Percentiles rank a stretch among this genome's conserved stretches.
These are phyloP conservation scores for Ecliptopera silaceata DNA, from an alignment of 2,888 invertebrate species.

Conservation along the genomic window DNA sequence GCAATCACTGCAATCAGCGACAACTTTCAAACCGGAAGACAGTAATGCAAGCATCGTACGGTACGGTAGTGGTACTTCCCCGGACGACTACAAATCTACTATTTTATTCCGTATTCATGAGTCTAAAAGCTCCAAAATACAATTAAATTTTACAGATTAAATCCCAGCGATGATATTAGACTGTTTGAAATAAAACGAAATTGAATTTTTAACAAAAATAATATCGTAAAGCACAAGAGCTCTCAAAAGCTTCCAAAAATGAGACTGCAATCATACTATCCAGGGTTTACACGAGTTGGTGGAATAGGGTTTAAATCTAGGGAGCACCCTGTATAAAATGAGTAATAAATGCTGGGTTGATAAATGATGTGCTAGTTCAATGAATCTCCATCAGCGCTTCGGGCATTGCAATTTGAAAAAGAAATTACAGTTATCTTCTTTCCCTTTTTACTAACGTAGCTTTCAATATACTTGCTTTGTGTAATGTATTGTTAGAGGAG, in stretches of 20 bases:
- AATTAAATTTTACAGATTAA: slow-evolving; percentile 9
- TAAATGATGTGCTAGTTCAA: slow-evolving; percentile 73
- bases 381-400: slow-evolving; percentile 74
- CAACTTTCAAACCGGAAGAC: no score
- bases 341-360: slow-evolving; percentile 69
- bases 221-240: slow-evolving; percentile 27
- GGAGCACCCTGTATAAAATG: slow-evolving; percentile 59
- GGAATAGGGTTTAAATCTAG: slow-evolving; percentile 63
- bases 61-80: no score
- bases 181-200: slow-evolving; percentile 28
- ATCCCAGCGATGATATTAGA: slow-evolving; percentile 23
- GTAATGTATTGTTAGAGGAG: no score
- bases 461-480: slow-evolving; percentile 43
- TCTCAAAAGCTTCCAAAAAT: slow-evolving; percentile 53
- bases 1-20: no score
- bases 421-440: slow-evolving; percentile 60
- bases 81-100: no score
- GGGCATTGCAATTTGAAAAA: slow-evolving; percentile 67
- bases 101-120: neutral
- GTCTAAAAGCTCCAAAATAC: neutral
- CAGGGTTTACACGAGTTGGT: slow-evolving; percentile 55
- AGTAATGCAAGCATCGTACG: no score
- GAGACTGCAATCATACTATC: slow-evolving; percentile 56
- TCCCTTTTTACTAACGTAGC: slow-evolving; percentile 43
- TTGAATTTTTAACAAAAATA: slow-evolving; percentile 27